Evolutionary conservation across 1,140 invertebrate genomes (phyloP).

Genomic region (Leptinotarsa undecemlineata): DNA sequence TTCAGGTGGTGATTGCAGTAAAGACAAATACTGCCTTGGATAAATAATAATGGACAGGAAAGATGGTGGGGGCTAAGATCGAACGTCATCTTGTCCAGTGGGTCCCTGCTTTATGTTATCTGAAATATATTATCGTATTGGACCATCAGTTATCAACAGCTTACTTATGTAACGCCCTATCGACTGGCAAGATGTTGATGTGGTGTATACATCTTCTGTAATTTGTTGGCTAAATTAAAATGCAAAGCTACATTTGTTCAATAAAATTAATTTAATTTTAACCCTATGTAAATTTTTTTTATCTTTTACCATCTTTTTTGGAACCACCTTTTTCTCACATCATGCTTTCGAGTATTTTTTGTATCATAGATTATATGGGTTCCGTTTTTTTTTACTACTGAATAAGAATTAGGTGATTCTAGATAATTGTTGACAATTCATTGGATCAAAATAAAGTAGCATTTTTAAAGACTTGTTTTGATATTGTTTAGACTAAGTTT

Average conservation of each 20-base stretch:
- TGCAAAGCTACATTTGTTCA: slow-evolving; percentile 38
- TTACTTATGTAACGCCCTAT: slow-evolving; percentile 42
- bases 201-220: slow-evolving; percentile 46
- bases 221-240: slow-evolving; percentile 47
- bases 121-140: slow-evolving; percentile 44
- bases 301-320: slow-evolving; percentile 36
- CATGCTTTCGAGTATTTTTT: slow-evolving; percentile 17
- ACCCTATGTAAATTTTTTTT: slow-evolving; percentile 48
- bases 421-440: slow-evolving; percentile 47
- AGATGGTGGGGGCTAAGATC: slow-evolving; percentile 31
- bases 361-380: slow-evolving; percentile 16
- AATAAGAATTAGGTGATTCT: slow-evolving; percentile 41
- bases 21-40: slow-evolving; percentile 91
- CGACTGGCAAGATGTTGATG: slow-evolving; percentile 40
- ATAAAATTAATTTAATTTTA: slow-evolving; percentile 51
- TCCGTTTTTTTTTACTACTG: slow-evolving; percentile 27
- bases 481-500: slow-evolving; percentile 49
- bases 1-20: slow-evolving; percentile 80
- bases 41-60: slow-evolving; percentile 81
- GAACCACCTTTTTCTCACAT: slow-evolving; percentile 40
- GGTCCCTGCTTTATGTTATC: slow-evolving; percentile 56
- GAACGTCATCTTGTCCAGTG: slow-evolving; percentile 55
- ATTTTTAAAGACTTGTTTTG: slow-evolving; percentile 51
- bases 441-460: slow-evolving; percentile 43
- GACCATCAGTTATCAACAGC: slow-evolving; percentile 48